Conservation (phyloP, 1,140 invertebrate genomes). For the Rhynchophorus ferrugineus region DNA sequence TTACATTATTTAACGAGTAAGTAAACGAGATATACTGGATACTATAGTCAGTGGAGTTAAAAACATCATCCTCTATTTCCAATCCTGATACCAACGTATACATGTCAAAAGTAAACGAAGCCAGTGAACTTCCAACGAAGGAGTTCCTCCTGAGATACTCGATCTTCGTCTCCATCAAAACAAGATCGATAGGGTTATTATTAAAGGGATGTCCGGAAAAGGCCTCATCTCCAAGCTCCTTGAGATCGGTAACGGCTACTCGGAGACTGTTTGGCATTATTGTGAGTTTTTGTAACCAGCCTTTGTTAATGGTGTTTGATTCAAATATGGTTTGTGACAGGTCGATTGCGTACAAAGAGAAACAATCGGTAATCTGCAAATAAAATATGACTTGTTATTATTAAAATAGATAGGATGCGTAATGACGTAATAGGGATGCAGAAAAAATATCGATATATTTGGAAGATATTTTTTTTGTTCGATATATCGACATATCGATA, state of each 20-base stretch:
- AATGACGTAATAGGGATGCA: no score
- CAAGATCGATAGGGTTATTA: neutral
- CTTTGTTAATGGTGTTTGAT: neutral
- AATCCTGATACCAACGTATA: neutral
- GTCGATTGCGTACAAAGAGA: no score
- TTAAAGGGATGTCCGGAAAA: slow-evolving; percentile 8
- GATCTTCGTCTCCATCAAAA: neutral
- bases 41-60: neutral
- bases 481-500: no score
- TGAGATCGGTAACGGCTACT: neutral
- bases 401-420: no score
- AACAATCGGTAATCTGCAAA: no score
- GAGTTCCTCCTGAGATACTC: neutral
- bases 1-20: neutral
- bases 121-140: neutral
- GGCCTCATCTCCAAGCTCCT: slow-evolving; percentile 3
- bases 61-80: slow-evolving; percentile 1
- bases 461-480: no score
- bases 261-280: neutral
- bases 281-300: neutral
- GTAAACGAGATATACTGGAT: neutral
- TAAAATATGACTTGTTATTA: no score
- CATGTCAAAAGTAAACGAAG: neutral
- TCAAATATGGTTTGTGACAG: neutral
- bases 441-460: no score